Percentiles rank a stretch among this genome's conserved stretches.
These are phyloP conservation scores for Euproctis similis DNA, from an alignment of 2,888 invertebrate genomes.

Conservation along the genomic window DNA sequence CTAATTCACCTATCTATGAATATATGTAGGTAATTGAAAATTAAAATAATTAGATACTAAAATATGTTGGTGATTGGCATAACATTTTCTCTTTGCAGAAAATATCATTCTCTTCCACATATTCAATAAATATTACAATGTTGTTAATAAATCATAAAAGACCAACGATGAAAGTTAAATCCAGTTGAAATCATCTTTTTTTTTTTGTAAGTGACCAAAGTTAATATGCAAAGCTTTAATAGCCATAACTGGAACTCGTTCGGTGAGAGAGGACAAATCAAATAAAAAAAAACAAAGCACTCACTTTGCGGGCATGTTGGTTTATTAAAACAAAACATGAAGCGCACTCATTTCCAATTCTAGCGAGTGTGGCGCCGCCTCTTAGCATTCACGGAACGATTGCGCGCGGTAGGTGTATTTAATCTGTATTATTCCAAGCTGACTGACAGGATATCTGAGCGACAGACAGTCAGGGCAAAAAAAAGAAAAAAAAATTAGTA, in stretches of 20 bases:
- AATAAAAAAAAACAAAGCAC: conserved; percentile 60
- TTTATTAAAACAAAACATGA: conserved; percentile 67
- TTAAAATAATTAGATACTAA: no score
- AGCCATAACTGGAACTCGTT: conserved; percentile 23
- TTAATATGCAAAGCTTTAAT: conserved; percentile 18
- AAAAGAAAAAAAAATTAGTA: conserved; percentile 45
- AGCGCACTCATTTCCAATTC: conserved; percentile 63
- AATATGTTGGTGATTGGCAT: no score
- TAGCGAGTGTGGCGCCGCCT: conserved; percentile 42
- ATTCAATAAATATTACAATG: no score
- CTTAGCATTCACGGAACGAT: conserved; percentile 55
- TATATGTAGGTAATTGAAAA: no score
- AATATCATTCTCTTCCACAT: no score
- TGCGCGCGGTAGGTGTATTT: conserved; percentile 65
- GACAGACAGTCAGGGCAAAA: conserved; percentile 49
- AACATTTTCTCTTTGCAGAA: no score
- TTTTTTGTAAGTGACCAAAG: conserved; percentile 16
- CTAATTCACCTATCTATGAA: no score
- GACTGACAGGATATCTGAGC: conserved; percentile 65
- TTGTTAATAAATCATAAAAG: conserved; percentile 11
- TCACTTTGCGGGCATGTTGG: conserved; percentile 59
- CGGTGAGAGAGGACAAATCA: conserved; percentile 32
- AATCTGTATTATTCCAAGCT: conserved; percentile 67
- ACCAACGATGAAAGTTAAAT: conserved; percentile 4
- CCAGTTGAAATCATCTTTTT: conserved; percentile 6